A percentile compares a stretch with the other conserved stretches of the same genome.
These are phyloP conservation scores for Myodes glareolus DNA, from an alignment of 2,113 vertebrate genomes.

Conservation along the genomic window DNA sequence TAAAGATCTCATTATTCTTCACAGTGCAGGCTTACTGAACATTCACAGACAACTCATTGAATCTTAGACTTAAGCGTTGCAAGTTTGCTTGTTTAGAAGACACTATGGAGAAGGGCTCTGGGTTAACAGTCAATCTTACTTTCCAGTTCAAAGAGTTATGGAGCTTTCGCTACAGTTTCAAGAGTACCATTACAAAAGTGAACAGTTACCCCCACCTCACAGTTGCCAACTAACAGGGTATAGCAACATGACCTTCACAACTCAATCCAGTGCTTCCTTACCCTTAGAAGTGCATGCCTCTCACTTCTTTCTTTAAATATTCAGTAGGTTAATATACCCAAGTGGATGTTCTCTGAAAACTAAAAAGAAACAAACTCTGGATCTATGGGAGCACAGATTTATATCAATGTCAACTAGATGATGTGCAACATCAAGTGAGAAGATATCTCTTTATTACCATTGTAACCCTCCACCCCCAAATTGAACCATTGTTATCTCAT, in stretches of 20 bases:
- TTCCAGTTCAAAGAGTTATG: not conserved
- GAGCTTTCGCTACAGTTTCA: not conserved
- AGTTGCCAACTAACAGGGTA: not conserved
- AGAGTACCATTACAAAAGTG: not conserved
- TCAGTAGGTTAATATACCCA: not conserved
- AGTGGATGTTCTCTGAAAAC: not conserved
- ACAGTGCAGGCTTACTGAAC: conserved; percentile 43
- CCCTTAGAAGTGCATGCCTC: not conserved
- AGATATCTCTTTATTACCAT: not conserved
- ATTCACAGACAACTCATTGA: not conserved
- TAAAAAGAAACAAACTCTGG: not conserved
- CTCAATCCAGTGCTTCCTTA: not conserved
- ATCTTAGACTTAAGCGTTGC: not conserved
- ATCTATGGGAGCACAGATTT: not conserved
- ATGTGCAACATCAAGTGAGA: not conserved
- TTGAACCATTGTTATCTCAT: not conserved
- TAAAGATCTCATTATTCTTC: conserved; percentile 77
- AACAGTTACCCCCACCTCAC: accelerated
- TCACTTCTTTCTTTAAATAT: not conserved
- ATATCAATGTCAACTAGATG: not conserved
- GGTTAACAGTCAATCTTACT: not conserved
- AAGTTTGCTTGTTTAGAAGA: conserved; percentile 40
- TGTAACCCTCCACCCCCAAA: not conserved
- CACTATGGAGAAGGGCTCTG: not conserved
- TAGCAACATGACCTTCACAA: not conserved